phyloP scores from a whole-genome alignment of 2,113 vertebrate species.

The Aplodontia rufa region DNA sequence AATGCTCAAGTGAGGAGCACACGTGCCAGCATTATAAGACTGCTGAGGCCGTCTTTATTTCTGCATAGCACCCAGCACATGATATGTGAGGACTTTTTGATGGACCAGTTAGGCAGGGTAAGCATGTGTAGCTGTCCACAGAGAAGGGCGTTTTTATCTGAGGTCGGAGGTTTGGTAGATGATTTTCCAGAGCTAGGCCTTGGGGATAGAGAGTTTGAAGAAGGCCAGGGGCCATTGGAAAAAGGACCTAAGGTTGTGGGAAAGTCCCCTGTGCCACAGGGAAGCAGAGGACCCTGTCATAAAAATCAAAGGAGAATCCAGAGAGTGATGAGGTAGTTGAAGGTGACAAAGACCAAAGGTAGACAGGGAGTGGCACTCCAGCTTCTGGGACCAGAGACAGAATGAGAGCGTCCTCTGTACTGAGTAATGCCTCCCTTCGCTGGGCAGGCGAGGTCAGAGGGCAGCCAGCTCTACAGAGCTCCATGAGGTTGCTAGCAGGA shows the following conservation, averaged over 20 bases:
- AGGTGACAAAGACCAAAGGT: neutral
- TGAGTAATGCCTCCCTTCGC: neutral
- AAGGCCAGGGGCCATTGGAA: neutral
- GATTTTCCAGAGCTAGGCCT: neutral
- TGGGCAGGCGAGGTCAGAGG: neutral
- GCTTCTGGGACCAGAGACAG: neutral
- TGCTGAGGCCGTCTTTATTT: neutral
- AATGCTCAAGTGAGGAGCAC: neutral
- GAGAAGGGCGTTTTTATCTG: neutral
- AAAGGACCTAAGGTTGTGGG: neutral
- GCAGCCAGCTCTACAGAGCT: neutral
- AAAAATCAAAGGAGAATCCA: neutral
- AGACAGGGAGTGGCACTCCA: neutral
- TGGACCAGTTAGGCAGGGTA: neutral
- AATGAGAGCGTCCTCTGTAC: neutral
- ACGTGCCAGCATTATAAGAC: neutral
- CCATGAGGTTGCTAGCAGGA: neutral
- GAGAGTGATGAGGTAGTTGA: neutral
- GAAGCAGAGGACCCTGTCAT: neutral
- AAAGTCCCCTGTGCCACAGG: neutral
- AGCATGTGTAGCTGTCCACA: neutral
- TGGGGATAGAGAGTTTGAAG: neutral
- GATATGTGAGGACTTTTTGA: neutral
- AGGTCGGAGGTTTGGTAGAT: neutral
- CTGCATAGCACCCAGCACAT: neutral